Evolutionary conservation across 2,888 invertebrate genomes (phyloP), one percentile per base, ranked within the genome.

Genomic region (Julus scanicus): DNA sequence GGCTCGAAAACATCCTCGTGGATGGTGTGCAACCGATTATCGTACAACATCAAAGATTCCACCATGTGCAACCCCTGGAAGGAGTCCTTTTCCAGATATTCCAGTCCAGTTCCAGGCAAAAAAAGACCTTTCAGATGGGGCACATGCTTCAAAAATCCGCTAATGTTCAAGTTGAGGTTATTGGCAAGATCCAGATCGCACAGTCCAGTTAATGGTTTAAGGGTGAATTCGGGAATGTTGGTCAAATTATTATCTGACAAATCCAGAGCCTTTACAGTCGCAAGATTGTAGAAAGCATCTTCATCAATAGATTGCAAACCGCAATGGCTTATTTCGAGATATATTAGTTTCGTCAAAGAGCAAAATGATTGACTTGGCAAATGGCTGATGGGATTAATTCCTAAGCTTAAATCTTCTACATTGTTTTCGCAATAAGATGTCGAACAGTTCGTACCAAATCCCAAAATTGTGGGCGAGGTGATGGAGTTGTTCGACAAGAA

Each of bases 161-260:
- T 84, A 9, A 57, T 39, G 53, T 57, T 86, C 57, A 57, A 53
- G 48, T 86, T 44, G 20, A 13, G 9, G 49, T 87, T 87, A 71
- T 71, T 71, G 39, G 39, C 53, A 15, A 87, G 71, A 39, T 87
- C 57, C 5, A 87, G 20, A 8, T 44, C 17, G n/a, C n/a, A n/a
- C n/a, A 87, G 5, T 3, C 13, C 13, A n/a, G 15, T 39, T 87
- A 71, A n/a, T 17, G 48, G 71, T 29, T 49, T 86, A 39, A 63
- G 39, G n/a, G 87, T 15, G 5, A 1, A 71, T 71, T 48, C 49
- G n/a, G 49, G 49, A 5, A 87, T 71, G 87, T 1, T 71, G 40
- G 40, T 87, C n/a, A 87, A 80, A 3, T 63, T 39, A 48, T 87
- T 87, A 29, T 63, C 17, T 1, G 87, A 87, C n/a, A 71, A 57